These are phyloP conservation scores for Pseudomyrmex flavicornis DNA, from an alignment of 1,140 invertebrate genomes.

Conservation along the genomic window DNA sequence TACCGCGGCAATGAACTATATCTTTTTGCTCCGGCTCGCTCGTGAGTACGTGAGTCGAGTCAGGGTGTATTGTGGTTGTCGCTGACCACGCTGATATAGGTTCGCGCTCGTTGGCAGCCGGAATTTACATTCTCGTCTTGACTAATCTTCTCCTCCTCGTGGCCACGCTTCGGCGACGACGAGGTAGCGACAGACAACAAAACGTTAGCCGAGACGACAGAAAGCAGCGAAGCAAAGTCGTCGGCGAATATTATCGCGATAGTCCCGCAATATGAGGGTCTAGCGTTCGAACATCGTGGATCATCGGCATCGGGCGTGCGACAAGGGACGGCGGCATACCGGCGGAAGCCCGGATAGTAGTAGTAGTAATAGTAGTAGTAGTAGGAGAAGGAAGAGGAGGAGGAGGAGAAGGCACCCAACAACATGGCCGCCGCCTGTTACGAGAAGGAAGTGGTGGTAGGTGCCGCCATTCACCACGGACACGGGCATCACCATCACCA, in stretches of 20 bases:
- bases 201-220: conserved; percentile 61
- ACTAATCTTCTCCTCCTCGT: neutral
- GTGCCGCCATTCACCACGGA: conserved; percentile 70
- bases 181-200: neutral
- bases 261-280: conserved; percentile 60
- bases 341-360: conserved; percentile 67
- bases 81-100: conserved; percentile 24
- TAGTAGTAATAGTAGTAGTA: neutral
- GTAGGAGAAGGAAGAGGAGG: conserved; percentile 56
- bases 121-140: conserved; percentile 5
- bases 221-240: conserved; percentile 28
- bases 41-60: conserved; percentile 40
- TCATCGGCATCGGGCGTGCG: conserved; percentile 63
- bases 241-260: conserved; percentile 63
- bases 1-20: conserved; percentile 51
- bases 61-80: conserved; percentile 2
- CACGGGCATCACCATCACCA: conserved; percentile 65
- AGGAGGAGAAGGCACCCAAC: conserved; percentile 65
- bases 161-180: conserved; percentile 33
- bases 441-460: conserved; percentile 77
- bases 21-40: conserved; percentile 42
- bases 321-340: conserved; percentile 62
- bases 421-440: conserved; percentile 79
- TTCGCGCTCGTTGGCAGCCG: conserved; percentile 13
- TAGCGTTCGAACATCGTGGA: conserved; percentile 68